Conservation (phyloP, 2,888 invertebrate genomes). For the Ophion ellenae region DNA sequence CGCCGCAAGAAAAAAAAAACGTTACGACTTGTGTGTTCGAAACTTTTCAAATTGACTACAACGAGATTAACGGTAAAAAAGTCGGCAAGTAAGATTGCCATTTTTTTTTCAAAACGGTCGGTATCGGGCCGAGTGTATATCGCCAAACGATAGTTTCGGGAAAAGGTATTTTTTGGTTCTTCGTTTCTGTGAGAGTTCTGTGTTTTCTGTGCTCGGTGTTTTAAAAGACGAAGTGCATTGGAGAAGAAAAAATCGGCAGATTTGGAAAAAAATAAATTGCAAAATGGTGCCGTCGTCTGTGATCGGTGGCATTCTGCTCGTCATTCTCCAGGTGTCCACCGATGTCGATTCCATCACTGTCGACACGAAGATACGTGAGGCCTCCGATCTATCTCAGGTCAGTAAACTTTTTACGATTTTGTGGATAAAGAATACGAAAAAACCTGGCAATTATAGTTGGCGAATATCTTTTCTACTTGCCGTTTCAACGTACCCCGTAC, state of each 20-base stretch:
- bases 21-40: not conserved
- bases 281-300: conserved; percentile 56
- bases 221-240: conserved; percentile 15
- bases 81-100: not conserved
- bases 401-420: conserved; percentile 17
- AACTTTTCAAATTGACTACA: not conserved
- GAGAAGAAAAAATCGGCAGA: conserved; percentile 4
- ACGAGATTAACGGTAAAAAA: not conserved
- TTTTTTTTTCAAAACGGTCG: not conserved
- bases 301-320: conserved; percentile 53
- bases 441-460: not conserved
- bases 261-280: conserved; percentile 54
- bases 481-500: too few species aligned
- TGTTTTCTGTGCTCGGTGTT: conserved; percentile 34
- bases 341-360: conserved; percentile 71
- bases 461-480: not conserved
- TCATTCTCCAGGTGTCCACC: conserved; percentile 60
- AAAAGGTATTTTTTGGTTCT: not conserved
- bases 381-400: conserved; percentile 80
- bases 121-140: not conserved
- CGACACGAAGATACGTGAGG: conserved; percentile 79
- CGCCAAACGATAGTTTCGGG: conserved; percentile 1
- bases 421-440: not conserved
- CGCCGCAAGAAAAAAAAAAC: not conserved
- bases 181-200: conserved; percentile 33